Conservation (phyloP, 2,888 invertebrate genomes). For the Drosophila mimica region DNA sequence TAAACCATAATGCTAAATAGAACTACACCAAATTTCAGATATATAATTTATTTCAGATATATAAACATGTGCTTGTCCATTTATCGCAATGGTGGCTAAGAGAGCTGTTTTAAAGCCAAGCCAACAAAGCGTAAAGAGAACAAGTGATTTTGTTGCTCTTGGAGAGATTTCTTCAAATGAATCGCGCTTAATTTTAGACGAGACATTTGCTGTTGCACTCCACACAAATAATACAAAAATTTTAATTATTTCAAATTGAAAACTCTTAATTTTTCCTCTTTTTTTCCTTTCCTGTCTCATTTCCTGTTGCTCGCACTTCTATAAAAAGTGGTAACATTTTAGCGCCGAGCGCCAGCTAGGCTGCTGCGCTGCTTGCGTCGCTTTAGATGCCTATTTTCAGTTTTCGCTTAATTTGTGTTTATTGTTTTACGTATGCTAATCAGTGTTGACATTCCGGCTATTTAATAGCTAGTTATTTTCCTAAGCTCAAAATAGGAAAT, state of each 20-base stretch:
- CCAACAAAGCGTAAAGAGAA: conserved; percentile 47
- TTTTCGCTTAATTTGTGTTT: neutral
- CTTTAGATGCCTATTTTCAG: neutral
- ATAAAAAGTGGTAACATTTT: neutral
- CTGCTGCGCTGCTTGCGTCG: neutral
- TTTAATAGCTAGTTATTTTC: neutral
- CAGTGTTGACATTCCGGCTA: neutral
- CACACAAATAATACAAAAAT: conserved; percentile 18
- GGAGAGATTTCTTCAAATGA: conserved; percentile 78
- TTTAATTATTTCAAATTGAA: neutral
- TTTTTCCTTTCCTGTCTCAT: too few relatives aligned
- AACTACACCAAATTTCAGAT: neutral
- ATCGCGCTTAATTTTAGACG: conserved; percentile 38
- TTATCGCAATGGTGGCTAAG: conserved; percentile 21
- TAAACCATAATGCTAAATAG: neutral
- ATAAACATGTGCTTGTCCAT: conserved; percentile 35
- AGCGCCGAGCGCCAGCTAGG: neutral
- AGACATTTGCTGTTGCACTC: conserved; percentile 75
- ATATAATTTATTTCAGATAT: neutral
- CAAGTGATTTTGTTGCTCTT: conserved; percentile 49
- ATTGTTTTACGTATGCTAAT: conserved; percentile 2
- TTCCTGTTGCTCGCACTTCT: neutral
- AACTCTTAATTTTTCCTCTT: neutral
- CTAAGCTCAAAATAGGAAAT: neutral
- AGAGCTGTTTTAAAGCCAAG: neutral